These are phyloP conservation scores for Conger conger DNA, from an alignment of 2,113 vertebrate genomes.

Conservation along the genomic window DNA sequence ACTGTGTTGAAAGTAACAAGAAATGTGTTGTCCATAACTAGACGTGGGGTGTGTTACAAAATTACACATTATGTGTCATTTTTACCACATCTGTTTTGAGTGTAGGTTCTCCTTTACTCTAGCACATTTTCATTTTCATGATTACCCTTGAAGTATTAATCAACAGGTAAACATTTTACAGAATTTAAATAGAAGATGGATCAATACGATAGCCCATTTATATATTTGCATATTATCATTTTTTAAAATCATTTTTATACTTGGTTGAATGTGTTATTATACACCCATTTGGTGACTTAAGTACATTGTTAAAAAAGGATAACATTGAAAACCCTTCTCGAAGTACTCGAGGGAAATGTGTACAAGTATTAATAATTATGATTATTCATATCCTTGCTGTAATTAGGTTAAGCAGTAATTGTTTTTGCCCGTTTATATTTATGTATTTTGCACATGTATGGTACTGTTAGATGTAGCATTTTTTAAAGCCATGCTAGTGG, in stretches of 20 bases:
- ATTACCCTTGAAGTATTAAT: neutral
- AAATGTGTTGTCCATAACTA: too few relatives aligned
- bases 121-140: neutral
- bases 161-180: neutral
- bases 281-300: neutral
- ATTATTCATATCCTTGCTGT: conserved; percentile 22
- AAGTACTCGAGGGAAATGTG: conserved; percentile 27
- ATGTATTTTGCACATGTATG: conserved; percentile 13
- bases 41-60: too few relatives aligned
- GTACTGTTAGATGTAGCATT: conserved; percentile 20
- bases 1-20: too few relatives aligned
- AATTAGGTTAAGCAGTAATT: conserved; percentile 2
- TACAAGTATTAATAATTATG: conserved; percentile 29
- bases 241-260: neutral
- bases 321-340: neutral
- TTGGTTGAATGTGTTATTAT: neutral
- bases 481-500: conserved; percentile 14
- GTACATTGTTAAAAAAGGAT: neutral
- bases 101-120: too few relatives aligned
- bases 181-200: neutral
- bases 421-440: conserved; percentile 22
- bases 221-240: neutral
- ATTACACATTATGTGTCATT: too few relatives aligned
- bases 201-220: neutral
- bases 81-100: too few relatives aligned